Percentiles rank a stretch among this genome's conserved stretches.
Evolutionary conservation across 2,888 invertebrate genomes (phyloP).

Genomic region (Spodoptera littoralis): DNA sequence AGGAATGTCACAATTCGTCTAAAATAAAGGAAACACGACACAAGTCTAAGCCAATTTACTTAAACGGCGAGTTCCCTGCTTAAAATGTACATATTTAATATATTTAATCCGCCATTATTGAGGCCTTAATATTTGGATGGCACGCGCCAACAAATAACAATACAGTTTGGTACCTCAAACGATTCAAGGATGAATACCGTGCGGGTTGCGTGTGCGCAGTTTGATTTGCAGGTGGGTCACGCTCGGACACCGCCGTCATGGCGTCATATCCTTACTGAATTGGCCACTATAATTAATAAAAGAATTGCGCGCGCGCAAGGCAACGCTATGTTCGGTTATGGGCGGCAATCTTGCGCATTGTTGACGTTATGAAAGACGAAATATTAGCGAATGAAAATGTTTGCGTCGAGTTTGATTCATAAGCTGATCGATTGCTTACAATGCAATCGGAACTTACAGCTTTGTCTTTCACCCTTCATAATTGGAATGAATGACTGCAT

Average conservation of each 20-base stretch:
- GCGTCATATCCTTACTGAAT: slow-evolving; percentile 87
- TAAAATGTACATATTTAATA: slow-evolving; percentile 65
- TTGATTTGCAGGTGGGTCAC: slow-evolving; percentile 84
- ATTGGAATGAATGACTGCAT: neutral
- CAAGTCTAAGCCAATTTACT: slow-evolving; percentile 47
- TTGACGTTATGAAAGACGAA: slow-evolving; percentile 66
- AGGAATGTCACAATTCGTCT: slow-evolving; percentile 42
- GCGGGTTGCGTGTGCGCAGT: slow-evolving; percentile 68
- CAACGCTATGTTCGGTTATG: slow-evolving; percentile 82
- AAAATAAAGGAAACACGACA: slow-evolving; percentile 40
- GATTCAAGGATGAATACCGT: slow-evolving; percentile 83
- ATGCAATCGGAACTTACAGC: slow-evolving; percentile 16
- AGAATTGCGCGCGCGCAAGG: slow-evolving; percentile 82
- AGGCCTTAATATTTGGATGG: slow-evolving; percentile 61
- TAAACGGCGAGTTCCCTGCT: slow-evolving; percentile 59
- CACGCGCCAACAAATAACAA: slow-evolving; percentile 68
- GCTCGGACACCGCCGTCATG: slow-evolving; percentile 78
- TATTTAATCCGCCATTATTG: slow-evolving; percentile 56
- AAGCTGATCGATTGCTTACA: slow-evolving; percentile 15
- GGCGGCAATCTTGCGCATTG: slow-evolving; percentile 74
- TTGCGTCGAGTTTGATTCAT: slow-evolving; percentile 46
- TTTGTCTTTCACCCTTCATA: slow-evolving; percentile 3
- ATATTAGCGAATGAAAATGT: slow-evolving; percentile 25
- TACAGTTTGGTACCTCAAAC: slow-evolving; percentile 73
- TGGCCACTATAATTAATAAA: slow-evolving; percentile 87